A percentile compares a stretch with the other conserved stretches of the same genome.
These are phyloP conservation scores for Linyphia triangularis DNA, from an alignment of 2,888 invertebrate genomes.

Conservation along the genomic window DNA sequence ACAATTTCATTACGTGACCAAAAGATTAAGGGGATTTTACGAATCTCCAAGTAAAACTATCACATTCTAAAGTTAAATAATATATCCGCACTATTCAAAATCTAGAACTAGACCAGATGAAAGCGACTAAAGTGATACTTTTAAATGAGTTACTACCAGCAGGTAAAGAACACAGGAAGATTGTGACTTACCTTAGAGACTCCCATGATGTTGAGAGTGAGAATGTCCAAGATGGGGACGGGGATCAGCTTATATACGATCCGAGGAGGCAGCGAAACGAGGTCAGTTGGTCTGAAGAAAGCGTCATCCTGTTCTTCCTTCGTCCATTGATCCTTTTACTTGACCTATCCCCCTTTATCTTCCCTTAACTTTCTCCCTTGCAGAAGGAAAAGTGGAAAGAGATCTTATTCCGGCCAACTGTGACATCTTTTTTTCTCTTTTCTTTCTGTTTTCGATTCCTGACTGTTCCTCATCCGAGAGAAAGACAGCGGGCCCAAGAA, in stretches of 20 bases:
- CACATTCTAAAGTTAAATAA: no score
- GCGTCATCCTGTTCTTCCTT: slow-evolving; percentile 22
- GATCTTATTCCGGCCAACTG: not conserved
- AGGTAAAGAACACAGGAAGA: not conserved
- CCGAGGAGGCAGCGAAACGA: not conserved
- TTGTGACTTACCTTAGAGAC: slow-evolving; percentile 62
- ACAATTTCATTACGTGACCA: no score
- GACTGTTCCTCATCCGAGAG: no score
- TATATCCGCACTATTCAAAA: no score
- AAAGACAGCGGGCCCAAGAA: no score
- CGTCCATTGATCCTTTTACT: slow-evolving; percentile 43
- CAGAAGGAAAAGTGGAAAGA: slow-evolving; percentile 7
- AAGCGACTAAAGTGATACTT: no score
- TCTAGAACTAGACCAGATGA: no score
- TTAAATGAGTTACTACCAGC: no score
- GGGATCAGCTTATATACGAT: slow-evolving; percentile 46
- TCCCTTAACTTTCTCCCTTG: not conserved
- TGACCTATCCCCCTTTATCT: slow-evolving; percentile 18
- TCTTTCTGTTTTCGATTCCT: no score
- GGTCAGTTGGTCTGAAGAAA: slow-evolving; percentile 67
- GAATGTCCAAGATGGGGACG: not conserved
- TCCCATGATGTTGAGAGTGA: slow-evolving; percentile 62
- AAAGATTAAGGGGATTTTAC: no score
- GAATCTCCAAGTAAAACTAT: no score
- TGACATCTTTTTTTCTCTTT: not conserved